These are phyloP conservation scores for Coturnix japonica DNA, from an alignment of 2,113 vertebrate genomes.

Conservation along the genomic window DNA sequence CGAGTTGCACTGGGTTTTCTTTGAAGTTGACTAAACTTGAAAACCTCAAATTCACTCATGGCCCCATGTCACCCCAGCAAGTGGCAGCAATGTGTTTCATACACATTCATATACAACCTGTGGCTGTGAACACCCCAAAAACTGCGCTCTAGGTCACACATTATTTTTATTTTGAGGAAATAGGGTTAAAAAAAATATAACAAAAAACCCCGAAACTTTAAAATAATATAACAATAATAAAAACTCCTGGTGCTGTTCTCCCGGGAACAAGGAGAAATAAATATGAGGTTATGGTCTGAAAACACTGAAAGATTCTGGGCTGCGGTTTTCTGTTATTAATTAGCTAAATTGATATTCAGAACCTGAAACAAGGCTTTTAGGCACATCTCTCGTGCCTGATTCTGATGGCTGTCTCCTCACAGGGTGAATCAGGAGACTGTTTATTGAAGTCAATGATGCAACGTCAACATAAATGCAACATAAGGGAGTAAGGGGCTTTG, in stretches of 20 bases:
- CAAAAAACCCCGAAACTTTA: neutral
- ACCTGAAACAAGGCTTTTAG: slow-evolving; percentile 66
- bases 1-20: neutral
- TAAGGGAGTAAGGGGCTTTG: slow-evolving; percentile 38
- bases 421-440: slow-evolving; percentile 44
- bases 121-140: neutral
- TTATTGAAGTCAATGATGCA: slow-evolving; percentile 46
- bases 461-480: neutral
- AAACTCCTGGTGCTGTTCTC: neutral
- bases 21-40: neutral
- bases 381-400: slow-evolving; percentile 63
- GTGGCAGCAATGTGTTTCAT: neutral
- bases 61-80: fast-evolving
- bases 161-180: neutral
- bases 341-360: slow-evolving; percentile 59
- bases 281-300: slow-evolving; percentile 31
- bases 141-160: fast-evolving
- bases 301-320: slow-evolving; percentile 35
- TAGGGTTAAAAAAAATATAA: neutral
- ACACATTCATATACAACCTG: too few species aligned
- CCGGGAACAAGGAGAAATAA: neutral
- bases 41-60: fast-evolving
- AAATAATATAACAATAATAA: neutral
- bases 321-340: slow-evolving; percentile 69
- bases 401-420: neutral